Conservation (phyloP, 2,113 vertebrate genomes). For the Pomatostomus ruficeps region DNA sequence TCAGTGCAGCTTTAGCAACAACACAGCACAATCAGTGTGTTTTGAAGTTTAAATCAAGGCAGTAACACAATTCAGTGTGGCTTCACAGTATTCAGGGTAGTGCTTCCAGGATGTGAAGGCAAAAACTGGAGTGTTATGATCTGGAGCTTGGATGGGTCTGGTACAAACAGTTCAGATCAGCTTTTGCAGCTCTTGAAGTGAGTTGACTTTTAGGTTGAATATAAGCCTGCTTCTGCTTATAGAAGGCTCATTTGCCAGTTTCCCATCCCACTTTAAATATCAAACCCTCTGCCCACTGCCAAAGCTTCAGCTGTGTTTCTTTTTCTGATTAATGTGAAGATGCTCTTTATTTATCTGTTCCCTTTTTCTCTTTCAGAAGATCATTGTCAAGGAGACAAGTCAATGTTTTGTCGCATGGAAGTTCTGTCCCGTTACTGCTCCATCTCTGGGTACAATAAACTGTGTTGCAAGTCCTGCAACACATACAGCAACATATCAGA, state of each 20-base stretch:
- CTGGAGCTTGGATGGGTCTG: neutral
- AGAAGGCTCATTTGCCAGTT: neutral
- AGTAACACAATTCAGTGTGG: neutral
- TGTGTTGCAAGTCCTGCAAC: constrained; percentile 92
- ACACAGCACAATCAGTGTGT: neutral
- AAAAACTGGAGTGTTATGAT: rapidly evolving
- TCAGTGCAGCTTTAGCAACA: neutral
- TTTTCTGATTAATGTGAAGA: neutral
- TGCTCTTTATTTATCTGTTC: constrained; percentile 57
- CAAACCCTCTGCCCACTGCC: constrained; percentile 30
- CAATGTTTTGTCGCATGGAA: constrained; percentile 91
- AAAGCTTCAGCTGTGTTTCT: constrained; percentile 46
- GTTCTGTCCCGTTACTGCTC: constrained; percentile 86
- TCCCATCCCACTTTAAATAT: neutral
- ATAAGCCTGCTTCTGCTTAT: neutral
- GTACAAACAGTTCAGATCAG: neutral
- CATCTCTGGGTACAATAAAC: constrained; percentile 83
- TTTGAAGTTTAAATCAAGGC: neutral
- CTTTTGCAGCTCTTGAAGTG: neutral
- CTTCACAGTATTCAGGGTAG: neutral
- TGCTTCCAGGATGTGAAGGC: neutral
- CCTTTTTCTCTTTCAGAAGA: constrained; percentile 85
- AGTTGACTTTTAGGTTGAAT: neutral
- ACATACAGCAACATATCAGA: constrained; percentile 43
- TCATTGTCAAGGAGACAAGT: constrained; percentile 90